Conservation (phyloP, 2,888 invertebrate genomes). For the Stenurella melanura region DNA sequence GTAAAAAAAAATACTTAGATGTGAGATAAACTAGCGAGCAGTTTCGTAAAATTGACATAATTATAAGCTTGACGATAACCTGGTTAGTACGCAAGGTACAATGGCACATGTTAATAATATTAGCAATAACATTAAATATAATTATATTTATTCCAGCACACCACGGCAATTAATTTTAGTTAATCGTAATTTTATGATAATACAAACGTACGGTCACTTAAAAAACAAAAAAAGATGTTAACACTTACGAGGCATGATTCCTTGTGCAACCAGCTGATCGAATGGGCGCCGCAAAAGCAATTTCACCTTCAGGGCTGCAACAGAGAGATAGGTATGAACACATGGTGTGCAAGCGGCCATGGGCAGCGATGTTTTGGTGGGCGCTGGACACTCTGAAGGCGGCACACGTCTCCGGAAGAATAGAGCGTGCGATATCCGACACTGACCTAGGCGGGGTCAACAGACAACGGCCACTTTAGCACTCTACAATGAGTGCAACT, state of each 20-base stretch:
- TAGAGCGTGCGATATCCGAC: conserved; percentile 63
- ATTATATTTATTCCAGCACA: conserved; percentile 15
- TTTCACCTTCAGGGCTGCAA: conserved; percentile 97
- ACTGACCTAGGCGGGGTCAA: conserved; percentile 58
- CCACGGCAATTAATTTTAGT: conserved; percentile 12
- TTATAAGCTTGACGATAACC: conserved; percentile 6
- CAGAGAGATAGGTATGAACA: conserved; percentile 41
- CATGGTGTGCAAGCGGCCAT: conserved; percentile 48
- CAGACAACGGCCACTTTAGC: conserved; percentile 30
- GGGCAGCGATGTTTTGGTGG: conserved; percentile 43
- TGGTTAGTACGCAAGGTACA: conserved; percentile 5
- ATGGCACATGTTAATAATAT: conserved; percentile 23
- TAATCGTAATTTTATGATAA: not conserved
- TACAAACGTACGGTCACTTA: conserved; percentile 13
- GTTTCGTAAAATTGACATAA: not conserved
- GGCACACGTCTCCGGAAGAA: conserved; percentile 62
- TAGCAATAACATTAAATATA: conserved; percentile 13
- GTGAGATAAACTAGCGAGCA: not conserved
- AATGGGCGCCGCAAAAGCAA: conserved; percentile 95
- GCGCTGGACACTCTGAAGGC: conserved; percentile 49
- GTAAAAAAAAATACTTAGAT: not conserved
- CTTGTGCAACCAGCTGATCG: conserved; percentile 97
- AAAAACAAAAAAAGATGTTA: conserved; percentile 28
- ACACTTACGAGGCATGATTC: conserved; percentile 98
- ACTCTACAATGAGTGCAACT: not conserved